phyloP scores from a whole-genome alignment of 2,113 vertebrate genomes.

The Gobius niger region DNA sequence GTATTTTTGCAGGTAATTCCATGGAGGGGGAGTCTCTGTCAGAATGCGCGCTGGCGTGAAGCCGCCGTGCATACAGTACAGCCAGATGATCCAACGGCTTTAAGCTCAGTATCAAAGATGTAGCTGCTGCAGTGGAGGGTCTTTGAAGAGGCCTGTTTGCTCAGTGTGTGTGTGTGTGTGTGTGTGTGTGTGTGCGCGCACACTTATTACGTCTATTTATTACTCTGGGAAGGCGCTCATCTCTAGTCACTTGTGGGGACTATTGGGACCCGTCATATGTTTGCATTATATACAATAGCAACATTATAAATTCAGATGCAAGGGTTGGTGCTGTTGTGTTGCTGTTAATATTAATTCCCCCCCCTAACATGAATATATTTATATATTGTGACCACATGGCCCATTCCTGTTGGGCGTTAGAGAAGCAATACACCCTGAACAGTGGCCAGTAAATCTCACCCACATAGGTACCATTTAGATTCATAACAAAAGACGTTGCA shows the following conservation, averaged over 20 bases:
- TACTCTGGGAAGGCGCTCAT: conserved; percentile 22
- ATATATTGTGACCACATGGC: not conserved
- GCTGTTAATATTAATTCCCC: not conserved
- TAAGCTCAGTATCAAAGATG: conserved; percentile 65
- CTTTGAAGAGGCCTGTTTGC: conserved; percentile 51
- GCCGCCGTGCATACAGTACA: conserved; percentile 55
- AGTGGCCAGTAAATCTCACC: not conserved
- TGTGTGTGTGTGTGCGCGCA: not conserved
- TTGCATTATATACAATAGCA: not conserved
- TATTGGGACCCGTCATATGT: not conserved
- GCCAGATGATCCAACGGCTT: conserved; percentile 63
- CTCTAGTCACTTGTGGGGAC: conserved; percentile 36
- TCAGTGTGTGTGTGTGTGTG: conserved; percentile 32
- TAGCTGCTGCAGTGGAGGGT: conserved; percentile 64
- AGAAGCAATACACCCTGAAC: not conserved
- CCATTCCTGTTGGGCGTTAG: too few relatives aligned
- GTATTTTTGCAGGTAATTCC: conserved; percentile 68
- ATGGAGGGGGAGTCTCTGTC: conserved; percentile 55
- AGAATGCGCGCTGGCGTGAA: conserved; percentile 41
- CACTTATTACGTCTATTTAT: conserved; percentile 13
- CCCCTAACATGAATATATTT: not conserved
- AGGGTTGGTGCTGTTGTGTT: too few relatives aligned
- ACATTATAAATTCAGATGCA: not conserved
- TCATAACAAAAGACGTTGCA: not conserved
- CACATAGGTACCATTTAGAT: not conserved